Evolutionary conservation across 2,888 invertebrate species (phyloP), one percentile per base, ranked within the genome.

Genomic region (Mantis religiosa): DNA sequence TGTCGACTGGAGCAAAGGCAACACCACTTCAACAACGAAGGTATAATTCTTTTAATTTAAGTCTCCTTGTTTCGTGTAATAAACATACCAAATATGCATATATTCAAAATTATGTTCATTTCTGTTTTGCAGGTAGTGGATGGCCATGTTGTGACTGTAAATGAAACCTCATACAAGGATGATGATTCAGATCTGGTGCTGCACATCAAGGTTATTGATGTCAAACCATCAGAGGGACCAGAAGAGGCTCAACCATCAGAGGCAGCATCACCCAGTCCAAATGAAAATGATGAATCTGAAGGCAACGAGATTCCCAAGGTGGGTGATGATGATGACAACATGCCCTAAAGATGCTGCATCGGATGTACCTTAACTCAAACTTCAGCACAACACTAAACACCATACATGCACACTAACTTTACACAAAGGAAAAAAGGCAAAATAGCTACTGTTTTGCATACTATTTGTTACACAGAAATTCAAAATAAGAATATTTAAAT

Each of bases 91-190:
- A 34, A 34, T 34, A 34, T 34, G 3, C 6, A 4, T 30, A 30
- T 30, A 30, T 20, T 71, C 54, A 71, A 4, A 25, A 6, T 20
- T 20, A 0, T 71, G 54, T 14, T 15, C 54, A 54, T 54, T 54
- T 87, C 54, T 30, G 15, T 86, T 71, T 82, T 91, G 28, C 91
- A 95, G 95, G 90, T 94, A 20, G 93, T 94, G 91, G 92, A 94
- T 90, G 94, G 94, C 84, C 94, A 94, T 91, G 93, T 94, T 54
- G 94, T 95, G 84, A 94, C 94, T 54, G 93, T 94, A 90, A 95
- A 95, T 91, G 94, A 94, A 91, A 95, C 95, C 1, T 93, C 93
- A 88, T 94, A 94, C 92, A 92, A 92, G 83, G 87, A 89, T 47
- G 88, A 89, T 12, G 92, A 93, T 84, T 93, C 93, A n/a, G 93